Evolutionary conservation across 1,140 invertebrate species (phyloP), one percentile per base, ranked within the genome.

Genomic region (Dendroctonus valens): DNA sequence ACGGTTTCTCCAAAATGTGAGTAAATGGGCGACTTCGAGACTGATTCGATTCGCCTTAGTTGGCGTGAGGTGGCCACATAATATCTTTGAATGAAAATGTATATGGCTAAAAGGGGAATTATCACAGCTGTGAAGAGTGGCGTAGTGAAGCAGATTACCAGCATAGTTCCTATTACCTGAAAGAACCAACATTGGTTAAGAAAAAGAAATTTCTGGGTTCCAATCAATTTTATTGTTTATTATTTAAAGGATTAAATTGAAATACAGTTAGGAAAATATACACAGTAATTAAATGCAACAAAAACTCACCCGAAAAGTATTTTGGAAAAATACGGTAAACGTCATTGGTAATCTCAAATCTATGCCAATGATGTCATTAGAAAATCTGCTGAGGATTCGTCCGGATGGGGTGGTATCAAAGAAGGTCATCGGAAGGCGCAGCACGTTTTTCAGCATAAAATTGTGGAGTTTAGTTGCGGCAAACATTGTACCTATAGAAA

Each of bases 1-100:
- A 96, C 86, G 44, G 91, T 96, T 86, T 98, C 96, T 58, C 94
- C 91, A 79, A 99, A 98, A 81, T 99, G 96, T 6, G 96, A 96
- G 80, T 97, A 99, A 73, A 99, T 97, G 0, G 97, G 97, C 11
- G 96, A 98, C 53, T 95, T 85, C 11, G 93, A 95, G 0, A 97
- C 89, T 0, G 96, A 98, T 78, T 99, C 96, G 40, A 99, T 77
- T 52, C 97, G 85, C 82, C 97, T 98, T 59, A 99, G 78, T 76
- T 99, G 97, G 40, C 97, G 81, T 5, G 96, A 98, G 0, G 96
- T 93, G 2, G 88, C 83, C 53, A 99, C 92, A 79, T 98, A 99
- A 81, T 98, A 96, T 70, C 93, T 87, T 86, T 98, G 88, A 69
- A 95, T 87, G 70, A 97, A 88, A 76, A 93, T 93, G 81, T 98